Evolutionary conservation across 2,797 vertebrate genomes (phyloP).

Genomic region (Staurois parvus): DNA sequence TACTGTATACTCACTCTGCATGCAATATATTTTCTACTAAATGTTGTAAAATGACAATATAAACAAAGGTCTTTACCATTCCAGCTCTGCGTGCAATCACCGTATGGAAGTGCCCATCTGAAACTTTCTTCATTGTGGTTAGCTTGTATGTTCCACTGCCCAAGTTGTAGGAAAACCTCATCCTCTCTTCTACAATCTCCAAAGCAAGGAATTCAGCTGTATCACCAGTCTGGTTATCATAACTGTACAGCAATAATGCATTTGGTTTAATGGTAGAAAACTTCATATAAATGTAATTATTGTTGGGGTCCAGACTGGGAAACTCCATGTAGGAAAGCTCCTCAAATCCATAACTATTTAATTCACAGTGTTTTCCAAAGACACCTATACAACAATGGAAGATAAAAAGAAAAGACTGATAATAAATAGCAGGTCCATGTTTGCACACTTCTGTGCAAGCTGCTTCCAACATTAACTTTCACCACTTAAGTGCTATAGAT

Average conservation of each 20-base stretch:
- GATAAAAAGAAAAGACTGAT: not conserved
- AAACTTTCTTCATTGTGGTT: slow-evolving; percentile 90
- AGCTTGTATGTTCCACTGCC: slow-evolving; percentile 92
- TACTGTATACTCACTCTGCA: no score
- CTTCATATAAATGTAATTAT: slow-evolving; percentile 98
- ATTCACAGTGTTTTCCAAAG: slow-evolving; percentile 97
- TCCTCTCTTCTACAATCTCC: slow-evolving; percentile 87
- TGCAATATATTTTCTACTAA: no score
- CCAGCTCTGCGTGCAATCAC: slow-evolving; percentile 94
- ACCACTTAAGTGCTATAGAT: no score
- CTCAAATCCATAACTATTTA: slow-evolving; percentile 97
- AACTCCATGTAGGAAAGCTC: slow-evolving; percentile 98
- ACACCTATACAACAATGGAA: slow-evolving; percentile 80
- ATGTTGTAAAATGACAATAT: not conserved
- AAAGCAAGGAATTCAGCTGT: slow-evolving; percentile 93
- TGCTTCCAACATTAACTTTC: no score
- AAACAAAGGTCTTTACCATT: slow-evolving; percentile 82
- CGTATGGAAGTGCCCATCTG: slow-evolving; percentile 96
- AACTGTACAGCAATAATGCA: slow-evolving; percentile 92
- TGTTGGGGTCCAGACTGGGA: slow-evolving; percentile 96
- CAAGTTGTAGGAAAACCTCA: slow-evolving; percentile 95
- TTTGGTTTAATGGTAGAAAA: slow-evolving; percentile 92
- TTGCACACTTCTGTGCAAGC: not conserved
- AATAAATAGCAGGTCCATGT: not conserved
- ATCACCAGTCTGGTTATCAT: slow-evolving; percentile 97